Base-by-base conservation (phyloP, 2,888 invertebrate species). In the Nomada ruficornis region DNA sequence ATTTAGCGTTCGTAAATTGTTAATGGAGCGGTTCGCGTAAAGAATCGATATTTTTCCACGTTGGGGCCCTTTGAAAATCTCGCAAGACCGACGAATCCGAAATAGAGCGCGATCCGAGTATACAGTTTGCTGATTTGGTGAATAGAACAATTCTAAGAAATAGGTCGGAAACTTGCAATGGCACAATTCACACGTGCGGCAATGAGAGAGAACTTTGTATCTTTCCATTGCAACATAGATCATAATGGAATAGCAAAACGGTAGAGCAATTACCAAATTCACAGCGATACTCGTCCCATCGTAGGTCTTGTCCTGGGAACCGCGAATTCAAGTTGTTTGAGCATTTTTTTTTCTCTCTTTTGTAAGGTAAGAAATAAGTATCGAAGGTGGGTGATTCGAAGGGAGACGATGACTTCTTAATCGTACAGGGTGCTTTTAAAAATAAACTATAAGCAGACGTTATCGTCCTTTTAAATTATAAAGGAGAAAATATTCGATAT, bases 351-450 rank as follows among this genome's bases (percentile, higher is more conserved):
- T 11, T 13, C 26, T 10, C 2, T 36, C 36, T 36, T 36, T 36
- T 36, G 36, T 9, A 60, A 54, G n/a, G 20, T 15, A 3, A n/a
- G 13, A 10, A 36, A 23, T 52, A 62, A 29, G 18, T 65, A 73
- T 65, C 50, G n/a, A 63, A 36, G 23, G 62, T 63, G 50, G 55
- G 63, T 52, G 15, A 65, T 20, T 50, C 47, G 29, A 47, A 5
- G 47, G 63, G 15, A 50, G 44, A 59, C 60, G n/a, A 62, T 57
- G 36, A 50, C 60, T 67, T 52, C 26, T 63, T 71, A 52, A 68
- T 72, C 55, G 18, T 79, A 67, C 80, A 79, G 67, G 80, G 80
- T 79, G 80, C 79, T 72, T 79, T 67, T 67, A 71, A 63, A 29
- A 57, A 15, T 67, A 57, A 71, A 42, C 62, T 78, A 29, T 70